Conservation (phyloP, 2,113 vertebrate genomes). For the Gopherus flavomarginatus region DNA sequence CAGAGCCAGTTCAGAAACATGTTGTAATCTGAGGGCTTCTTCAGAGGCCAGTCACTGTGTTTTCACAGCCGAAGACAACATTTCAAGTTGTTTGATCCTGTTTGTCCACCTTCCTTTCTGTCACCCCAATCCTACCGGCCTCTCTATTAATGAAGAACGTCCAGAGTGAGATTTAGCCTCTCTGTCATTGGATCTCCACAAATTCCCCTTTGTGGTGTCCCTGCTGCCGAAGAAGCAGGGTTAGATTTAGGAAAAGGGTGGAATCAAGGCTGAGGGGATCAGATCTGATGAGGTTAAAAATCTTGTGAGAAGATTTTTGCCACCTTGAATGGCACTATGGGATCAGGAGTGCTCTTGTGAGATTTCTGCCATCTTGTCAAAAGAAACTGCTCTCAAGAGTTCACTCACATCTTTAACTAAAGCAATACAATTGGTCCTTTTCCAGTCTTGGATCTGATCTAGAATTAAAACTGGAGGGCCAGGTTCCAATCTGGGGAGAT, state of each 20-base stretch:
- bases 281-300: neutral
- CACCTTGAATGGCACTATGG: neutral
- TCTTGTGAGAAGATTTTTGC: neutral
- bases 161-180: accelerated
- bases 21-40: neutral
- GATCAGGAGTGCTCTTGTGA: neutral
- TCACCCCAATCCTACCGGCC: neutral
- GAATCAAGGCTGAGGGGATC: accelerated
- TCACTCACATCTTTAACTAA: neutral
- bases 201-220: neutral
- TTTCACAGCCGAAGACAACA: neutral
- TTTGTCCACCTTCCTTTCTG: neutral
- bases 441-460: neutral
- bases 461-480: neutral
- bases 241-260: neutral
- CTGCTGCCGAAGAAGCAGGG: neutral
- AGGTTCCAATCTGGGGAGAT: neutral
- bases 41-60: neutral
- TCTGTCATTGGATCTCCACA: neutral
- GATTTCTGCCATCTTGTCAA: neutral
- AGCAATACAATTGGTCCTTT: neutral
- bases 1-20: neutral
- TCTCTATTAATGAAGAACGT: neutral
- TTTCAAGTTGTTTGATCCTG: neutral
- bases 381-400: neutral